Conservation (phyloP, 1,140 invertebrate genomes). For the Eurosta solidaginis region DNA sequence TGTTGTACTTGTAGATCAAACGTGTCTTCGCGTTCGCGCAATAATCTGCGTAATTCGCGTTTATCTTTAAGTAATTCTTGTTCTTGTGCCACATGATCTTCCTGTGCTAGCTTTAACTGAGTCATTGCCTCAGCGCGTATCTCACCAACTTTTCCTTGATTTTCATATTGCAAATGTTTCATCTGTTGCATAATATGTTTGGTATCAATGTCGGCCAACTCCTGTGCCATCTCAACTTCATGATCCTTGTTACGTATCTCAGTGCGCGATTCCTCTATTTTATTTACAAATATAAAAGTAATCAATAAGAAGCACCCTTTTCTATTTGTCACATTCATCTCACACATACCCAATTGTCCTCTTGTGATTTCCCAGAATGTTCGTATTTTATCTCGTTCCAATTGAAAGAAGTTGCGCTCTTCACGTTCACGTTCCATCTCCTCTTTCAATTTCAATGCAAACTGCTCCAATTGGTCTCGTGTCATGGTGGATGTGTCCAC, state of each 20-base stretch:
- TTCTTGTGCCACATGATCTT: slow-evolving; percentile 76
- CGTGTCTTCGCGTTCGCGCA: slow-evolving; percentile 71
- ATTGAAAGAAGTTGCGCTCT: slow-evolving; percentile 92
- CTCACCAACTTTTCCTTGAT: slow-evolving; percentile 70
- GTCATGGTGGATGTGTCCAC: slow-evolving; percentile 91
- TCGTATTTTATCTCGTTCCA: slow-evolving; percentile 91
- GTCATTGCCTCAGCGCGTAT: slow-evolving; percentile 72
- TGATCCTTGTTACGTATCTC: slow-evolving; percentile 77
- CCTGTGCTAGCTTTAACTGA: slow-evolving; percentile 74
- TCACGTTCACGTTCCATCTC: slow-evolving; percentile 92
- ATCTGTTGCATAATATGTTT: slow-evolving; percentile 91
- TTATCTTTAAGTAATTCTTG: slow-evolving; percentile 79
- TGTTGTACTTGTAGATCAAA: slow-evolving; percentile 54
- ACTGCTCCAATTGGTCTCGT: slow-evolving; percentile 89
- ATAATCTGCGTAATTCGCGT: slow-evolving; percentile 71
- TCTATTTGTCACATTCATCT: too few species aligned
- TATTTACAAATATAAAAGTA: slow-evolving; percentile 12
- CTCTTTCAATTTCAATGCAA: slow-evolving; percentile 83
- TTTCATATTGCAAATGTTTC: slow-evolving; percentile 89
- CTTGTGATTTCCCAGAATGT: slow-evolving; percentile 88
- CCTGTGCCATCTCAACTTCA: slow-evolving; percentile 83
- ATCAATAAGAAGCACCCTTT: background rate
- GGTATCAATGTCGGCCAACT: slow-evolving; percentile 84
- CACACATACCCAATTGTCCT: slow-evolving; percentile 46
- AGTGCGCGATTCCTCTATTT: slow-evolving; percentile 47